Evolutionary conservation across 2,113 vertebrate species (phyloP), one percentile per base, ranked within the genome.

Genomic region (Colossoma macropomum): DNA sequence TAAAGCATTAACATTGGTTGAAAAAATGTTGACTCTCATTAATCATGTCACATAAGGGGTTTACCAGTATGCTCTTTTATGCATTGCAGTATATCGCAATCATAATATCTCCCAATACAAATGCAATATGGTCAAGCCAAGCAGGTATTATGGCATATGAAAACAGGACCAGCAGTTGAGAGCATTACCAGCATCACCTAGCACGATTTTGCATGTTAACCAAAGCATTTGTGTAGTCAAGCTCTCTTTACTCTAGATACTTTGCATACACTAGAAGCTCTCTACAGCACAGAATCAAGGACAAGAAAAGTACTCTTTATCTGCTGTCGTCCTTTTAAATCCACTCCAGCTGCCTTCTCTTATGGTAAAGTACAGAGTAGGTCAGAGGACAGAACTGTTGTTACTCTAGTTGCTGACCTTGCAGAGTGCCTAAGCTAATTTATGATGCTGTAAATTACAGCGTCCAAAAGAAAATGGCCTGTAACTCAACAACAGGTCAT

Each of bases 241-340:
- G 15, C 54, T n/a, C 21, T 19, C 54, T 7, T 15, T 21, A 23
- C 5, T 45, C 41, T 45, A 45, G 5, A 8, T 59, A 21, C 15
- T 23, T 59, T 21, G 2, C 4, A 59, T 59, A 59, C 54, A 59
- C 12, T 1, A 52, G 54, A 59, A 59, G 54, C 54, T 23, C 21
- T 21, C 54, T n/a, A 7, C 54, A n/a, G 21, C 21, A 23, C 54
- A 7, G 21, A 59, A 59, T 23, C 59, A 97, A 97, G 92, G 97
- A 97, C 6, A n/a, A 50, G 75, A 38, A 79, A 56, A 30, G 3
- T 71, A 9, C 66, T 28, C 4, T 21, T 17, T 10, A 1, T 28
- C 23, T 30, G 25, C 63, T 1, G 25, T 50, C 34, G 25, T 50
- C 17, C 13, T 5, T 52, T 78, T 78, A 6, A 50, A 68, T 10